Conservation (phyloP, 2,888 invertebrate species). For the Apantesis nais region DNA sequence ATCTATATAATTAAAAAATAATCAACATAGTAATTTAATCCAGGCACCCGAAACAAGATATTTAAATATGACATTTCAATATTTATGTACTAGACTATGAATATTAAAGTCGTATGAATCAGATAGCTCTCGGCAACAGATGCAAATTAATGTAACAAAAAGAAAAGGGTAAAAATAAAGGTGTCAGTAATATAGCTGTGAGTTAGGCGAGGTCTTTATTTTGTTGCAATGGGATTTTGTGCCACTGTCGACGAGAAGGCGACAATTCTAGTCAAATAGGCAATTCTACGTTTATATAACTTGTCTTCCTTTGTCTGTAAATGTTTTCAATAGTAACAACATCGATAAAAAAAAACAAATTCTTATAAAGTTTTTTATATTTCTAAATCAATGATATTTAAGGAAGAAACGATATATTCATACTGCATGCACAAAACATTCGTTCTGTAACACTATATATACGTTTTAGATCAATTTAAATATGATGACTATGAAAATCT, state of each 20-base stretch:
- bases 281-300: background rate
- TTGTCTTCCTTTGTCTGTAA: no score
- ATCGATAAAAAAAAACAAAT: no score
- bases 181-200: slow-evolving; percentile 53
- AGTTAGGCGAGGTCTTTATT: slow-evolving; percentile 45
- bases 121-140: slow-evolving; percentile 33
- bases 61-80: slow-evolving; percentile 19
- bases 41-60: slow-evolving; percentile 17
- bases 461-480: no score
- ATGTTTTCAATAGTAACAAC: no score
- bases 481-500: no score
- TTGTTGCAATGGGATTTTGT: slow-evolving; percentile 26
- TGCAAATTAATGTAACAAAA: slow-evolving; percentile 42
- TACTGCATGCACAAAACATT: no score
- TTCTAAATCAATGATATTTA: no score
- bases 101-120: slow-evolving; percentile 36
- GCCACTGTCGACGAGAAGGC: background rate
- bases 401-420: no score
- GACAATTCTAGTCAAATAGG: no score
- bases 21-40: slow-evolving; percentile 15
- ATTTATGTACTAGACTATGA: slow-evolving; percentile 28
- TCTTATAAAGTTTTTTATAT: no score
- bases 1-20: slow-evolving; percentile 23
- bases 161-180: slow-evolving; percentile 36
- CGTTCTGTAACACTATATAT: no score